phyloP scores from a whole-genome alignment of 2,888 invertebrate genomes.

The Oxytorus armatus region DNA sequence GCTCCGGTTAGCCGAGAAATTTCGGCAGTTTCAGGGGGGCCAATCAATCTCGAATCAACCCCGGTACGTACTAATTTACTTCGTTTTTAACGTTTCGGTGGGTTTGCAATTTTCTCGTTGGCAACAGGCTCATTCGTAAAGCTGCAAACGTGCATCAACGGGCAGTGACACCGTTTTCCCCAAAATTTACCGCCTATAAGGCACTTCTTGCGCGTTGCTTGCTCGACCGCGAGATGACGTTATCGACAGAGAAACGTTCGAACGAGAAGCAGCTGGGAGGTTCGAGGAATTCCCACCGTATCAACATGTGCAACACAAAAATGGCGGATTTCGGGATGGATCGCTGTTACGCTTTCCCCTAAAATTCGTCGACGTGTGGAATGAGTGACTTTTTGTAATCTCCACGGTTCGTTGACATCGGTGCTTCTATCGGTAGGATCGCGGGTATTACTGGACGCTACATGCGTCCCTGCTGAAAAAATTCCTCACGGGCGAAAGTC shows the following conservation, averaged over 20 bases:
- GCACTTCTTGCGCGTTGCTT: conserved; percentile 1
- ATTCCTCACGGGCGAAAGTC: conserved; percentile 84
- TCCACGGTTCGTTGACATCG: conserved; percentile 72
- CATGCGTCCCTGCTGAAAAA: conserved; percentile 84
- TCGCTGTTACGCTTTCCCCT: conserved; percentile 80
- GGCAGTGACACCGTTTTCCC: conserved; percentile 84
- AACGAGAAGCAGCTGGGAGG: conserved; percentile 1
- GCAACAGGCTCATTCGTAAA: conserved; percentile 27
- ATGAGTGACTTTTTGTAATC: conserved; percentile 57
- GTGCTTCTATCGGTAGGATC: conserved; percentile 77
- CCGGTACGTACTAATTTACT: conserved; percentile 31
- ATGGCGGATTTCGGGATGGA: conserved; percentile 22
- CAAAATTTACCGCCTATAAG: conserved; percentile 75
- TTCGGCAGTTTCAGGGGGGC: conserved; percentile 76
- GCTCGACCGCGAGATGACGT: conserved; percentile 18
- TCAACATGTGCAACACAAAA: neutral
- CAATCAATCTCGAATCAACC: conserved; percentile 41
- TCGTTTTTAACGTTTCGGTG: conserved; percentile 25
- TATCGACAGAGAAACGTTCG: conserved; percentile 4
- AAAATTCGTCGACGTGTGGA: conserved; percentile 74
- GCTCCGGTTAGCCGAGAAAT: conserved; percentile 74
- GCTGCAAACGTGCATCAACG: conserved; percentile 65
- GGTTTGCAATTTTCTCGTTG: conserved; percentile 59
- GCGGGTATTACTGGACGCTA: conserved; percentile 73
- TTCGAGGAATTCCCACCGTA: neutral